Percentiles rank a stretch among this genome's conserved stretches.
Evolutionary conservation across 2,113 vertebrate genomes (phyloP).

Genomic region (Pseudorectes ferrugineus): DNA sequence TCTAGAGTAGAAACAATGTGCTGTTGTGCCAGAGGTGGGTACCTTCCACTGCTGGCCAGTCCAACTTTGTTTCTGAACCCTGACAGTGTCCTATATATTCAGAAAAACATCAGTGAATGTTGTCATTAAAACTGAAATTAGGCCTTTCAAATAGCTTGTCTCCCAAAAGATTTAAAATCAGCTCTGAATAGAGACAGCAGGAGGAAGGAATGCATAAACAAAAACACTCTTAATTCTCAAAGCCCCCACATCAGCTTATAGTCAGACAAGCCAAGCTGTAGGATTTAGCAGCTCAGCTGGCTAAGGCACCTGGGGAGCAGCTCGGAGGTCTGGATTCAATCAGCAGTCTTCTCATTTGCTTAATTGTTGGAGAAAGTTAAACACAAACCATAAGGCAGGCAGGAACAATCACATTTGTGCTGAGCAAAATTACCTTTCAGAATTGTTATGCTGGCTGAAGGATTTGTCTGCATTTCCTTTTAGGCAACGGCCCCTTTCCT

Average conservation of each 20-base stretch:
- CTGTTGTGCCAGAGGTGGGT: neutral
- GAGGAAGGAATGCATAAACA: constrained; percentile 55
- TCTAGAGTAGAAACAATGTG: neutral
- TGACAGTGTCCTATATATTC: neutral
- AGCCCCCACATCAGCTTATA: constrained; percentile 47
- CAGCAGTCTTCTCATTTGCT: constrained; percentile 40
- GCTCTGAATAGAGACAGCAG: constrained; percentile 18
- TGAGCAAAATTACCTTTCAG: constrained; percentile 3
- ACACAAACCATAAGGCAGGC: constrained; percentile 42
- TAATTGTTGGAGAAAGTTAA: constrained; percentile 62
- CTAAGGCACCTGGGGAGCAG: constrained; percentile 52
- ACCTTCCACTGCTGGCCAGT: neutral
- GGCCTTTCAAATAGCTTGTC: neutral
- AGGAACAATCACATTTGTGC: neutral
- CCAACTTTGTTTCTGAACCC: neutral
- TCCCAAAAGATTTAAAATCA: constrained; percentile 25
- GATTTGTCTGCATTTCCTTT: constrained; percentile 49
- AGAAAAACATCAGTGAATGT: neutral
- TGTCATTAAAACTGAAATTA: constrained; percentile 7
- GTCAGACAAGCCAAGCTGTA: constrained; percentile 44
- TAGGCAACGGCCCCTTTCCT: neutral
- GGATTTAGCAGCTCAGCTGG: constrained; percentile 64
- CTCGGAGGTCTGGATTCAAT: constrained; percentile 50
- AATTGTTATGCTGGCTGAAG: neutral
- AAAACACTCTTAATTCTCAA: constrained; percentile 54